Evolutionary conservation across 2,888 invertebrate species (phyloP).

Genomic region (Melinaea menophilus): DNA sequence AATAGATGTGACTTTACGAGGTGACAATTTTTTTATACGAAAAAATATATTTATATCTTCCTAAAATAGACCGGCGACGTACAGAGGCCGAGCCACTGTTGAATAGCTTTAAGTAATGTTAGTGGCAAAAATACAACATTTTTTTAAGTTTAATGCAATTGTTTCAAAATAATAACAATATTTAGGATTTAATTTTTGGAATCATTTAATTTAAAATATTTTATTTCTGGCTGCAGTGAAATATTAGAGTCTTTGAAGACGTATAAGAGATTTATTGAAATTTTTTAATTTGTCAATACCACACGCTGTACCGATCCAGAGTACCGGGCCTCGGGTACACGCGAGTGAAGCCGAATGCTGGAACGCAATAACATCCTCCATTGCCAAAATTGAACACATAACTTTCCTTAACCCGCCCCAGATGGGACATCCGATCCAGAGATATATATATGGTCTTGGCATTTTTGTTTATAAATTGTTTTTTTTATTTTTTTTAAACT

Average conservation of each 20-base stretch:
- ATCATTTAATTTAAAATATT: neutral
- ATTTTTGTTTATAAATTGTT: neutral
- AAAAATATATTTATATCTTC: no score
- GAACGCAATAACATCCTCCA: constrained; percentile 21
- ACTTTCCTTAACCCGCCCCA: constrained; percentile 51
- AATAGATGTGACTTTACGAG: no score
- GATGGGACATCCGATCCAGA: constrained; percentile 39
- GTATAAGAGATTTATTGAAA: constrained; percentile 9
- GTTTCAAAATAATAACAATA: no score
- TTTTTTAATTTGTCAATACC: constrained; percentile 26
- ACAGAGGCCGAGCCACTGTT: no score
- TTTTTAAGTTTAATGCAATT: no score
- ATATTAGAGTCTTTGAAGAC: neutral
- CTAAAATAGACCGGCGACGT: no score
- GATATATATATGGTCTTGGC: neutral
- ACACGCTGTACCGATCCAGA: constrained; percentile 16
- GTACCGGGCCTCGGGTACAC: constrained; percentile 17
- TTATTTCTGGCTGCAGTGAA: neutral
- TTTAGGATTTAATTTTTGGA: no score
- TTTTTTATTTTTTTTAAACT: no score
- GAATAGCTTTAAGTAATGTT: no score
- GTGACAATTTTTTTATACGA: no score
- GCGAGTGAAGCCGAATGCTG: constrained; percentile 20
- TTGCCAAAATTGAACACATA: constrained; percentile 55
- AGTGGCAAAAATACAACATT: no score